These are phyloP conservation scores for Raillietiella orientalis DNA, from an alignment of 2,888 invertebrate genomes.

Conservation along the genomic window DNA sequence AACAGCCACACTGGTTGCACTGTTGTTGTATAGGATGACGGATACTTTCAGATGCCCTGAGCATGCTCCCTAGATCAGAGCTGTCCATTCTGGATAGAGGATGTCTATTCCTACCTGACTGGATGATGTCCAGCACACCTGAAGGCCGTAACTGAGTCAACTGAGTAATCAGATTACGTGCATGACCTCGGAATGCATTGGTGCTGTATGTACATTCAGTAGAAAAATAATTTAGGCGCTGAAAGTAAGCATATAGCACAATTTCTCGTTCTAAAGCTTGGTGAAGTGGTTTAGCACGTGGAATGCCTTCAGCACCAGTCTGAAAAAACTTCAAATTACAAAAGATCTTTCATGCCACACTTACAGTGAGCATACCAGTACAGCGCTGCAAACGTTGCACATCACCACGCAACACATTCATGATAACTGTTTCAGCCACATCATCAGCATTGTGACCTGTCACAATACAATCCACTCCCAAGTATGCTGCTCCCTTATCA, in stretches of 20 bases:
- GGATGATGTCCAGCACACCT: constrained; percentile 69
- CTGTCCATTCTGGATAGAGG: constrained; percentile 6
- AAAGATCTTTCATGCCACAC: constrained; percentile 6
- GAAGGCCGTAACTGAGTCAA: constrained; percentile 72
- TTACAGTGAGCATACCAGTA: constrained; percentile 58
- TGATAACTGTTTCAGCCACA: constrained; percentile 88
- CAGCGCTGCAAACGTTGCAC: constrained; percentile 72
- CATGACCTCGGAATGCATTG: constrained; percentile 82
- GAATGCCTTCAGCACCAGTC: constrained; percentile 38
- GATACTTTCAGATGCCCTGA: constrained; percentile 45
- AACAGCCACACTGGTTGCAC: constrained; percentile 52
- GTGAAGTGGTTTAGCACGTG: constrained; percentile 78
- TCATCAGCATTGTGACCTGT: constrained; percentile 95
- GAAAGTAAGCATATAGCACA: constrained; percentile 94
- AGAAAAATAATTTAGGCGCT: constrained; percentile 82
- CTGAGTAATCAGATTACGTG: constrained; percentile 64
- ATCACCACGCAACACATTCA: constrained; percentile 91
- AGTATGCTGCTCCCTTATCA: constrained; percentile 63
- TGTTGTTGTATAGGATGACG: constrained; percentile 44
- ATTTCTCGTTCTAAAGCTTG: constrained; percentile 98
- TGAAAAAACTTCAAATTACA: constrained; percentile 3
- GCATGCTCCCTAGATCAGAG: constrained; percentile 31
- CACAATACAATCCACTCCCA: constrained; percentile 69
- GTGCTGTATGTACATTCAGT: constrained; percentile 97
- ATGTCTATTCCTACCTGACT: constrained; percentile 26